phyloP scores from a whole-genome alignment of 2,113 vertebrate species.

The Illadopsis cleaveri region DNA sequence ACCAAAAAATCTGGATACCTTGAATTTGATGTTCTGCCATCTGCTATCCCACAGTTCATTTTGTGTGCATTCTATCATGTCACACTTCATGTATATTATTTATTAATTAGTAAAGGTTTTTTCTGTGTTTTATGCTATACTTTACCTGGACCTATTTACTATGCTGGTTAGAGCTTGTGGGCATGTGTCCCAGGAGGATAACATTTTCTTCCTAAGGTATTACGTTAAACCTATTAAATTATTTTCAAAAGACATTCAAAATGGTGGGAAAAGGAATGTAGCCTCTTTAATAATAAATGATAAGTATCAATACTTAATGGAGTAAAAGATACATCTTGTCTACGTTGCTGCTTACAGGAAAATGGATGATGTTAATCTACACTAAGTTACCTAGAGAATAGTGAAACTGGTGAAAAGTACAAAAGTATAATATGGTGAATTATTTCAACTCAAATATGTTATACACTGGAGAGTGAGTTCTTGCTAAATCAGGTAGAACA shows the following conservation, averaged over 20 bases:
- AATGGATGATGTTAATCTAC: slow-evolving; percentile 31
- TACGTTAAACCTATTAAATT: slow-evolving; percentile 33
- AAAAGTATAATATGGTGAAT: slow-evolving; percentile 24
- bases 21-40: background rate
- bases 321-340: slow-evolving; percentile 53
- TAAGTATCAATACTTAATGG: slow-evolving; percentile 55
- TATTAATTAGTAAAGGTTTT: background rate
- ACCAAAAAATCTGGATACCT: background rate
- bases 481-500: background rate
- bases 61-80: background rate
- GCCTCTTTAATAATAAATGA: slow-evolving; percentile 59
- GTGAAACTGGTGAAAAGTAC: slow-evolving; percentile 20
- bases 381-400: slow-evolving; percentile 36
- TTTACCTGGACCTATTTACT: slow-evolving; percentile 11
- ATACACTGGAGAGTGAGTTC: background rate
- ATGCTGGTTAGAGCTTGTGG: background rate
- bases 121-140: background rate
- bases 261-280: background rate
- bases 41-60: background rate
- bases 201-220: background rate
- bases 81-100: background rate
- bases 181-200: slow-evolving; percentile 1
- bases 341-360: slow-evolving; percentile 46
- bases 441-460: background rate
- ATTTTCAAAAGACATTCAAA: slow-evolving; percentile 60